Conservation (phyloP, 2,113 vertebrate genomes). For the Pelvicachromis taeniatus region DNA sequence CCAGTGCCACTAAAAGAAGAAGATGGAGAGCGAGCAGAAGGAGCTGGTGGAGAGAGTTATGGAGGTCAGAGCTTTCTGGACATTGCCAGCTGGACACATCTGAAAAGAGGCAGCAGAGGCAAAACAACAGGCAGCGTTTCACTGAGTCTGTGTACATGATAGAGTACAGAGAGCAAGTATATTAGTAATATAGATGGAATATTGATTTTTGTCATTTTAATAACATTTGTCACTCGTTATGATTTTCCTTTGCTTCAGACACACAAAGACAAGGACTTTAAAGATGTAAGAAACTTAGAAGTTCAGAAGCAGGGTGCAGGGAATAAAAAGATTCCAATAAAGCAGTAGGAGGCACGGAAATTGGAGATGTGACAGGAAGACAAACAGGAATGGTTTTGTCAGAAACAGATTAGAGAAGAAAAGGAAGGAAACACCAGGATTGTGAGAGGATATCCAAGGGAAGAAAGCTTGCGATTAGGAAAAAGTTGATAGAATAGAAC, state of each 20-base stretch:
- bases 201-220: not conserved
- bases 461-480: not conserved
- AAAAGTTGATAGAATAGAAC: not conserved
- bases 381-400: slow-evolving; percentile 9
- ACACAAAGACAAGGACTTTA: not conserved
- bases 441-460: not conserved
- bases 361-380: not conserved
- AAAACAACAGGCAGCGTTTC: not conserved
- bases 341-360: not conserved
- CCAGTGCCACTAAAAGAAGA: not conserved
- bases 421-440: slow-evolving; percentile 18
- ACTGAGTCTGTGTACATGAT: not conserved
- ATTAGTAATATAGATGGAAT: not conserved
- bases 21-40: not conserved
- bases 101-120: not conserved
- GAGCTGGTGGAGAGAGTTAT: not conserved
- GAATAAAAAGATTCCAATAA: not conserved
- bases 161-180: not conserved
- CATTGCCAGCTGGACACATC: slow-evolving; percentile 15
- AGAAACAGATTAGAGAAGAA: not conserved
- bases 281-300: not conserved
- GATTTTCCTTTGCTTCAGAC: not conserved
- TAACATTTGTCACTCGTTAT: not conserved
- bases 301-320: not conserved
- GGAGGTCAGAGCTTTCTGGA: slow-evolving; percentile 1